These are phyloP conservation scores for Myotis pilosus DNA, from an alignment of 2,797 vertebrate species.

Conservation along the genomic window DNA sequence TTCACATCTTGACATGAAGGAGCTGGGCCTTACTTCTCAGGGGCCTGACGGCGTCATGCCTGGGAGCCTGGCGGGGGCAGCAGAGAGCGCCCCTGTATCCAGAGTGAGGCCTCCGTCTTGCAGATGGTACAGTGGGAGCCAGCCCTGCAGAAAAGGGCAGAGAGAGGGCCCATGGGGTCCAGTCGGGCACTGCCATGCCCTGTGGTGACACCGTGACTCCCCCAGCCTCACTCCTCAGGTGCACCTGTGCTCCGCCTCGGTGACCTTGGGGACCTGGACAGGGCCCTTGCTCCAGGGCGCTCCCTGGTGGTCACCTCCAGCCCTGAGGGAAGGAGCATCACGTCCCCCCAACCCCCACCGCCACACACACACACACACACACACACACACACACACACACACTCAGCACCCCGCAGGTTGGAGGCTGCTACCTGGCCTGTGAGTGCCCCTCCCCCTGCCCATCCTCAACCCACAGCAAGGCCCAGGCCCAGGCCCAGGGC, in stretches of 20 bases:
- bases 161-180: not conserved
- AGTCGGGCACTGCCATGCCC: not conserved
- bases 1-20: rapidly evolving
- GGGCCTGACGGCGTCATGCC: no score
- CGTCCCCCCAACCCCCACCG: rapidly evolving
- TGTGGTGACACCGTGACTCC: rapidly evolving
- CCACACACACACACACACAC: no score
- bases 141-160: not conserved
- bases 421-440: not conserved
- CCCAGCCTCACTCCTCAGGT: not conserved
- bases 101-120: not conserved
- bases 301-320: not conserved
- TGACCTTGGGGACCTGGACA: not conserved
- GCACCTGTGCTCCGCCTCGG: not conserved
- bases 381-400: no score
- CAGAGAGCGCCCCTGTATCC: not conserved
- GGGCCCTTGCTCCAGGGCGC: not conserved
- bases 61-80: not conserved
- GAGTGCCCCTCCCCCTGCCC: not conserved
- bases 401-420: not conserved
- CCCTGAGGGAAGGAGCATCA: not conserved
- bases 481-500: not conserved
- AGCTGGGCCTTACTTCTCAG: not conserved
- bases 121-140: not conserved
- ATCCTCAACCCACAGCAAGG: not conserved